phyloP scores from a whole-genome alignment of 1,140 invertebrate genomes.

The Acyrthosiphon pisum region DNA sequence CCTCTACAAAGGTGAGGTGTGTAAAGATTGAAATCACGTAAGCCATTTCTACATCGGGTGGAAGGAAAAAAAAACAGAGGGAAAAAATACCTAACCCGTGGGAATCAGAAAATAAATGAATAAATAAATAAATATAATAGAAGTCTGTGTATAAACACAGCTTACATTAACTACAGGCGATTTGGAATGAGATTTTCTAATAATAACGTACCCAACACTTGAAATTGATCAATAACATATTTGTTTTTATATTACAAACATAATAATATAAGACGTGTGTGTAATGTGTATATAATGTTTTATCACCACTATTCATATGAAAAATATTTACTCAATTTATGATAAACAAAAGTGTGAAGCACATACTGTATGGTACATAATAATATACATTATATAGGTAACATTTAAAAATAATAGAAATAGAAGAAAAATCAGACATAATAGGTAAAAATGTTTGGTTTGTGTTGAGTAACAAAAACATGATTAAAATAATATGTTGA shows the following conservation, averaged over 20 bases:
- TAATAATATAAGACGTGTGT: conserved; percentile 7
- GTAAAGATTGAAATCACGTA: too few relatives aligned
- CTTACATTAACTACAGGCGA: background rate
- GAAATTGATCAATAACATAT: conserved; percentile 9
- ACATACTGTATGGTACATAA: conserved; percentile 25
- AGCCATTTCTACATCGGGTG: too few relatives aligned
- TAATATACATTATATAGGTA: conserved; percentile 33
- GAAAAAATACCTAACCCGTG: too few relatives aligned
- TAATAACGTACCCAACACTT: background rate
- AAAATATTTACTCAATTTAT: conserved; percentile 24
- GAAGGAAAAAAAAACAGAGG: too few relatives aligned
- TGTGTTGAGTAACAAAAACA: conserved; percentile 21
- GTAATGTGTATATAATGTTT: conserved; percentile 11
- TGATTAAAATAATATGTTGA: conserved; percentile 6
- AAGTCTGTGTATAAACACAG: background rate
- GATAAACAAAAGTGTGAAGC: conserved; percentile 18
- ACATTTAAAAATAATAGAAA: conserved; percentile 36
- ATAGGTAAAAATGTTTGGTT: conserved; percentile 46
- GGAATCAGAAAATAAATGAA: too few relatives aligned
- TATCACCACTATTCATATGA: conserved; percentile 13
- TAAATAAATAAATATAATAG: background rate
- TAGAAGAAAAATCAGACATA: conserved; percentile 20
- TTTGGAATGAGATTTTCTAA: background rate
- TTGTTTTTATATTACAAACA: conserved; percentile 38
- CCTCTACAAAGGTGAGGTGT: too few relatives aligned